Evolutionary conservation across 1,140 invertebrate species (phyloP).

Genomic region (Rhopalosiphum padi): DNA sequence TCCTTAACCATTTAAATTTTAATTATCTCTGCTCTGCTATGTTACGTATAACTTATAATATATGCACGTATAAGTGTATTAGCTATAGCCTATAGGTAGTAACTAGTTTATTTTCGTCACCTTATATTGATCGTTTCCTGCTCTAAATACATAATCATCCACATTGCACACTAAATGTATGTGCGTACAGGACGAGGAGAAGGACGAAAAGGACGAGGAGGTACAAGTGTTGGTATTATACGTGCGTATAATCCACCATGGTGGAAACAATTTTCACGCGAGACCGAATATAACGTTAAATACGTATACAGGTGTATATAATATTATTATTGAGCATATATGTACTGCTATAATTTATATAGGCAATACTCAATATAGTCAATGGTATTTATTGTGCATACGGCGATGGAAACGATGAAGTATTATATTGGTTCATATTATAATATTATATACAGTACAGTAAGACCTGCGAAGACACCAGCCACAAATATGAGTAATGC

Average conservation of each 20-base stretch:
- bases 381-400: background rate
- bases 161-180: background rate
- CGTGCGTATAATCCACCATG: background rate
- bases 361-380: background rate
- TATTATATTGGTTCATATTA: background rate
- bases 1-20: too few species aligned
- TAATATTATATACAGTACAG: background rate
- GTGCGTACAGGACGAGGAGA: background rate
- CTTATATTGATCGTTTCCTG: background rate
- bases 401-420: background rate
- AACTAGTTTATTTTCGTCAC: background rate
- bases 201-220: background rate
- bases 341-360: background rate
- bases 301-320: background rate
- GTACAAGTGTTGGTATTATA: background rate
- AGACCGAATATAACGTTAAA: background rate
- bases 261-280: background rate
- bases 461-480: background rate
- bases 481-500: too few species aligned
- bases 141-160: background rate
- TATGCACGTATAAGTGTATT: background rate
- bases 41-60: background rate
- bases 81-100: background rate
- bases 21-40: too few species aligned
- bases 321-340: background rate